Base-by-base conservation (phyloP, 2,113 vertebrate genomes). In the Benthochromis sp. region DNA sequence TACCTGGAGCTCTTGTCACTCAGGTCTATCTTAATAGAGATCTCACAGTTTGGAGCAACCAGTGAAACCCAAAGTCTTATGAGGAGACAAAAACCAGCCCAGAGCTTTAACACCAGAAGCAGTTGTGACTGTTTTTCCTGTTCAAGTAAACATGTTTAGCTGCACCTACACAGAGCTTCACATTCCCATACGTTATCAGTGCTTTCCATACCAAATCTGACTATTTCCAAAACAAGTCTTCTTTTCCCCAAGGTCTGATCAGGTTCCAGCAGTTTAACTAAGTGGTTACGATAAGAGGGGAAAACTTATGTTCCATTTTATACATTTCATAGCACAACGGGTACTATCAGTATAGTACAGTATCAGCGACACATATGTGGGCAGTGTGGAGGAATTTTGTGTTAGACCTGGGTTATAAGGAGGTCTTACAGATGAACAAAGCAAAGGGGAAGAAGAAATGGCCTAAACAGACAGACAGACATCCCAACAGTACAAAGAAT, bases 1-100 rank as follows among this genome's bases (percentile, higher is more conserved):
- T 61, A 87, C 82, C 88, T 89, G 89, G 57, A 90, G 88, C 89
- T 57, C 36, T 50, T 47, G 93, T 94, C 89, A 88, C 88, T 90
- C 81, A 61, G 87, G 78, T 88, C 8, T 88, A 94, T 94, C 94
- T 93, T 90, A 94, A 95, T 94, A 66, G 91, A 94, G 93, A 95
- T 94, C 90, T 92, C 87, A 89, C 83, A 88, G 90, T 80, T 78
- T 40, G 82, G 59, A 78, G 78, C 40, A 86, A 79, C 45, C 54
- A 47, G 14, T 34, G 69, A 91, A 88, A 89, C 84, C 86, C 82
- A 88, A 87, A 63, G 38, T 34, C 34, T 47, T 83, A 45, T 5
- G 24, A 53, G 55, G 54, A 83, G 85, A 92, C 79, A 50, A 86
- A 81, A 69, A 31, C 19, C 21, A 55, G 24, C 14, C 24, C 17